Conservation (phyloP, 2,888 invertebrate species). For the Heterodera filipjevi region DNA sequence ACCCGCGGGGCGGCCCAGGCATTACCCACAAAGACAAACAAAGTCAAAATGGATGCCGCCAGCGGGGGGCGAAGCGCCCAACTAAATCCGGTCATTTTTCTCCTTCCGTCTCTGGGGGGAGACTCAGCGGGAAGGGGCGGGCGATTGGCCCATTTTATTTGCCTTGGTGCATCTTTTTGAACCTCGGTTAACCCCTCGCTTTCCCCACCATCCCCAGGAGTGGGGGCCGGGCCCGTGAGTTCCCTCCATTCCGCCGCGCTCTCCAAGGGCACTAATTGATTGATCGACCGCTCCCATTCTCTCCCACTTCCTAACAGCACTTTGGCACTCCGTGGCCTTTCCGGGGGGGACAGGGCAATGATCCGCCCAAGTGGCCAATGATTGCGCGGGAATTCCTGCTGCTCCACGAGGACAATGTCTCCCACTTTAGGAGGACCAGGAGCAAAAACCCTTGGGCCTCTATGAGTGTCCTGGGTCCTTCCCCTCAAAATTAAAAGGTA, state of each 20-base stretch:
- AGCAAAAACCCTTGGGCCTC: background rate
- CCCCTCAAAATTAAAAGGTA: background rate
- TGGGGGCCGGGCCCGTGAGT: background rate
- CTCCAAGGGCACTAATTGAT: background rate
- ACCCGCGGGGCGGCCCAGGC: background rate
- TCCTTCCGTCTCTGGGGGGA: background rate
- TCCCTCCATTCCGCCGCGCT: background rate
- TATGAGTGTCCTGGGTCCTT: background rate
- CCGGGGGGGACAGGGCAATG: background rate
- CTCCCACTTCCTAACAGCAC: background rate
- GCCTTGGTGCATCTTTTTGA: background rate
- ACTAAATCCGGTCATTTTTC: background rate
- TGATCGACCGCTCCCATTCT: background rate
- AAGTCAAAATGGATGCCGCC: background rate
- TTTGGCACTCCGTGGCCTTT: background rate
- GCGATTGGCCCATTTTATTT: background rate
- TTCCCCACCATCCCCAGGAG: background rate
- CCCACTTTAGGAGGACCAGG: background rate
- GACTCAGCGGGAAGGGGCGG: background rate
- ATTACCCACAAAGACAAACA: background rate
- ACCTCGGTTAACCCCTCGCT: background rate
- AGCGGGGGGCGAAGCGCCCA: background rate
- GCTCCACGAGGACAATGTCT: slow-evolving; percentile 9
- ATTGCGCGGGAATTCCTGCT: background rate
- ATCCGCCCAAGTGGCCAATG: background rate